Conservation (phyloP, 2,888 invertebrate species). For the Epinotia nisella region DNA sequence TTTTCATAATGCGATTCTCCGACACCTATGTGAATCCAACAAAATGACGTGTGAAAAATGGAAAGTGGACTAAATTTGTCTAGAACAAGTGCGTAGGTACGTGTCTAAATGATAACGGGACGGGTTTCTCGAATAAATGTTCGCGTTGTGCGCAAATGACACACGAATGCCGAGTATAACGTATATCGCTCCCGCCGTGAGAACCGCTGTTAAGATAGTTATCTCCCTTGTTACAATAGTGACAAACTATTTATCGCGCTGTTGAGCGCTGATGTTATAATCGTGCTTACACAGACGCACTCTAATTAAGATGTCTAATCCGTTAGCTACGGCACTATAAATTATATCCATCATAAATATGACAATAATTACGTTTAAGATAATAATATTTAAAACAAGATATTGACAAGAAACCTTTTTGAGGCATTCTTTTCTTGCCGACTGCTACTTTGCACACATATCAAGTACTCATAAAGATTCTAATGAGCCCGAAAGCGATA, state of each 20-base stretch:
- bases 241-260: slow-evolving; percentile 71
- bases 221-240: slow-evolving; percentile 66
- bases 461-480: too few species aligned
- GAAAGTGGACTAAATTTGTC: slow-evolving; percentile 82
- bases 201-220: slow-evolving; percentile 67
- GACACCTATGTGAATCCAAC: slow-evolving; percentile 68
- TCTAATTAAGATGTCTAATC: slow-evolving; percentile 32
- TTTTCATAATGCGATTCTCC: slow-evolving; percentile 72
- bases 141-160: slow-evolving; percentile 60
- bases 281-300: slow-evolving; percentile 46
- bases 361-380: too few species aligned
- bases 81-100: slow-evolving; percentile 76
- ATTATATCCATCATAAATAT: background rate
- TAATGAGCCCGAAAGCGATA: too few species aligned
- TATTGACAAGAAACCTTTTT: background rate
- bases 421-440: too few species aligned
- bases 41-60: slow-evolving; percentile 80
- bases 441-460: too few species aligned
- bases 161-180: slow-evolving; percentile 52
- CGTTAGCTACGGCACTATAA: slow-evolving; percentile 1
- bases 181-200: slow-evolving; percentile 61
- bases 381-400: too few species aligned
- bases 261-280: slow-evolving; percentile 62
- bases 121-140: slow-evolving; percentile 63
- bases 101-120: slow-evolving; percentile 70